Evolutionary conservation across 2,113 vertebrate species (phyloP).

Genomic region (Nothocercus julius): DNA sequence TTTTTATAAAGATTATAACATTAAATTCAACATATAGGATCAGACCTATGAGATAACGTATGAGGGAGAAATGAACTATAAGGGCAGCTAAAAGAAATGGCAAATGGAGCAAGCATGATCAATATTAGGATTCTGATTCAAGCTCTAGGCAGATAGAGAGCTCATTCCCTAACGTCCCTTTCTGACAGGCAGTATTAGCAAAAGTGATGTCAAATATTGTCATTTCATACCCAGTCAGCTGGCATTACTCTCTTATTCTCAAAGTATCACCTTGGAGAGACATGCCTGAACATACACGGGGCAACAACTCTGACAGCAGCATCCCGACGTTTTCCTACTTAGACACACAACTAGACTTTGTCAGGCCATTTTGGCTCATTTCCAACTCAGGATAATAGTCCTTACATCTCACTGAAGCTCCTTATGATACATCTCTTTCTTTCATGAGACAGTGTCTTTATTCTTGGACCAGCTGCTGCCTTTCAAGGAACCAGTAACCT

Average conservation of each 20-base stretch:
- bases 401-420: not conserved
- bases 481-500: slow-evolving; percentile 46
- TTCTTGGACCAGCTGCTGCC: slow-evolving; percentile 8
- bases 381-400: not conserved
- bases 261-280: not conserved
- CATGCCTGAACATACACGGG: slow-evolving; percentile 25
- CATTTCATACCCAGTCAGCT: slow-evolving; percentile 42
- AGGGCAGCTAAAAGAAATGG: slow-evolving; percentile 2
- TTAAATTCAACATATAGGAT: not conserved
- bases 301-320: not conserved
- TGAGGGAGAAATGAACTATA: not conserved
- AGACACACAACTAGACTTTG: slow-evolving; percentile 10
- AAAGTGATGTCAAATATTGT: slow-evolving; percentile 64
- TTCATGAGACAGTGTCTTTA: not conserved
- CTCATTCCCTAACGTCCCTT: slow-evolving; percentile 36
- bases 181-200: slow-evolving; percentile 58
- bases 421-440: slow-evolving; percentile 3
- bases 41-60: not conserved
- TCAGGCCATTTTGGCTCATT: slow-evolving; percentile 4
- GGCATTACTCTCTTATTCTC: slow-evolving; percentile 23
- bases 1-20: not conserved
- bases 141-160: slow-evolving; percentile 29
- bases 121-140: slow-evolving; percentile 43
- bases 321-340: not conserved
- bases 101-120: slow-evolving; percentile 8